These are phyloP conservation scores for Diuraphis noxia DNA, from an alignment of 1,140 invertebrate species.

Conservation along the genomic window DNA sequence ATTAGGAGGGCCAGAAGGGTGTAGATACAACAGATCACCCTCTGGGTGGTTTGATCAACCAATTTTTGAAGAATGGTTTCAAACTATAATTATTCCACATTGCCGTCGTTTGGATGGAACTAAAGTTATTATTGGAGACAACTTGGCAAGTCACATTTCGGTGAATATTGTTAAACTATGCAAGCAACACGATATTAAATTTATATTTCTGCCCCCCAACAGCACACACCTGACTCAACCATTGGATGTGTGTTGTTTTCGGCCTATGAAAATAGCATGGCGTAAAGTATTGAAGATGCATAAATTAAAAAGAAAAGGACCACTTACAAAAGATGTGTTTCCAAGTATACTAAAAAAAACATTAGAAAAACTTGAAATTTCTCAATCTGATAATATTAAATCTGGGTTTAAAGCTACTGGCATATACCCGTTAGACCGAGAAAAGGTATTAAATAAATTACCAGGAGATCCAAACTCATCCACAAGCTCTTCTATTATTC, in stretches of 20 bases:
- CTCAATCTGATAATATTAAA: constrained; percentile 12
- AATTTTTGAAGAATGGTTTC: constrained; percentile 5
- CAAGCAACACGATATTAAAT: constrained; percentile 1
- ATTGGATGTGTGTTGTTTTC: constrained; percentile 55
- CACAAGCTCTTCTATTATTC: background rate
- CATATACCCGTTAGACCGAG: background rate
- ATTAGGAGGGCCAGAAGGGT: background rate
- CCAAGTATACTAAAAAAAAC: background rate
- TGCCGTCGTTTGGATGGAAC: constrained; percentile 33
- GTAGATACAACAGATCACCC: background rate
- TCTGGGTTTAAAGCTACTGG: constrained; percentile 21
- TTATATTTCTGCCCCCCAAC: constrained; percentile 30
- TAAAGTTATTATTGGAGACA: constrained; percentile 58
- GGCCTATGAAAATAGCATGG: constrained; percentile 56
- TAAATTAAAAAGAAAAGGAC: constrained; percentile 19
- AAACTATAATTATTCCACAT: constrained; percentile 46
- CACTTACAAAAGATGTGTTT: constrained; percentile 4
- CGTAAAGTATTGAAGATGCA: constrained; percentile 10
- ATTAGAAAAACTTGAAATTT: background rate
- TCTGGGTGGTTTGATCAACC: constrained; percentile 15
- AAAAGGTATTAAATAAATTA: background rate
- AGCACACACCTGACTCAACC: constrained; percentile 10
- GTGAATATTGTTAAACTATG: background rate
- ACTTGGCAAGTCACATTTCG: background rate
- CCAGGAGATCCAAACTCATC: background rate